These are phyloP conservation scores for Eira barbara DNA, from an alignment of 2,113 vertebrate species.

Conservation along the genomic window DNA sequence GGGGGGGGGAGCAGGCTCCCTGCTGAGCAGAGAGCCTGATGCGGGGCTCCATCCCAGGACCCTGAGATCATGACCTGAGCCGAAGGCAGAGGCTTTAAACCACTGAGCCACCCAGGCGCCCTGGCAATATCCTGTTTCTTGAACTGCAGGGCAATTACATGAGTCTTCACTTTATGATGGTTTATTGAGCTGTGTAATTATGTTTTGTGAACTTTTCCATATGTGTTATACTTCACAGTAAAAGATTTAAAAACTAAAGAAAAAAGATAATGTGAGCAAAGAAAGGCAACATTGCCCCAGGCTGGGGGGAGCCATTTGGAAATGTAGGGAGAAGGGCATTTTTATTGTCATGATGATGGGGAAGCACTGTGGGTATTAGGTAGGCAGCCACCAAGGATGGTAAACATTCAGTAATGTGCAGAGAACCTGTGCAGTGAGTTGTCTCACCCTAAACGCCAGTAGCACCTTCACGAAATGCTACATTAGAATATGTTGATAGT, in stretches of 20 bases:
- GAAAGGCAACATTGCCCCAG: neutral
- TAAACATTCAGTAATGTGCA: neutral
- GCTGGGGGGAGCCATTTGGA: neutral
- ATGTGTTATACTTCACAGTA: neutral
- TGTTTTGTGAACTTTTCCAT: neutral
- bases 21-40: too few relatives aligned
- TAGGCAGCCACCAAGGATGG: neutral
- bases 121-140: neutral
- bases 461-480: neutral
- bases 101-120: too few relatives aligned
- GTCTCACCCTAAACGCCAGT: neutral
- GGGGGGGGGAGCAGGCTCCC: too few relatives aligned
- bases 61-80: too few relatives aligned
- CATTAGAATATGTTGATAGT: neutral
- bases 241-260: neutral
- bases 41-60: too few relatives aligned
- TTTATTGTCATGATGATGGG: neutral
- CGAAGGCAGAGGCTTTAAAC: too few relatives aligned
- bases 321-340: neutral
- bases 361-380: neutral
- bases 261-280: neutral
- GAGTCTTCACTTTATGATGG: neutral
- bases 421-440: neutral
- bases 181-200: neutral
- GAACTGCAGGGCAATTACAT: neutral